Evolutionary conservation across 2,797 vertebrate species (phyloP).

Genomic region (Sebastiscus tertius): DNA sequence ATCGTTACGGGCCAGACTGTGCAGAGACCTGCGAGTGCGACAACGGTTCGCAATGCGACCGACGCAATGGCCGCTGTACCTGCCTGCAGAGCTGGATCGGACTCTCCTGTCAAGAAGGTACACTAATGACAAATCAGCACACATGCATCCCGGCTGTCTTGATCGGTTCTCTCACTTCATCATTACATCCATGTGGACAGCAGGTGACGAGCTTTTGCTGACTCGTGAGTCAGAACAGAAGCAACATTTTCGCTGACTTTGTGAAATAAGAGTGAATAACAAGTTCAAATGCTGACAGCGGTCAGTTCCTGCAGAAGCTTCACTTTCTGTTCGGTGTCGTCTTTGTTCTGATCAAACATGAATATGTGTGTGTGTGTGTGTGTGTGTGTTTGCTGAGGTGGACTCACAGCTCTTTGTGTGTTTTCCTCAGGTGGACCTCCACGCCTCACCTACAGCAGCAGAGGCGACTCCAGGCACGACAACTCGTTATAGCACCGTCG

Average conservation of each 20-base stretch:
- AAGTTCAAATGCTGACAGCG: slow-evolving; percentile 53
- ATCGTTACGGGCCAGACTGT: slow-evolving; percentile 88
- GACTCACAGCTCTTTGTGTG: slow-evolving; percentile 37
- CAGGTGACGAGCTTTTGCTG: slow-evolving; percentile 21
- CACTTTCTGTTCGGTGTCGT: slow-evolving; percentile 12
- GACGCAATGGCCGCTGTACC: slow-evolving; percentile 85
- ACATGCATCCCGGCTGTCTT: background rate
- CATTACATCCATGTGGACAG: background rate
- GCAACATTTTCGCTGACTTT: slow-evolving; percentile 50
- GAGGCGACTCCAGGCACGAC: slow-evolving; percentile 39
- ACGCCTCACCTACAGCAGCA: slow-evolving; percentile 38
- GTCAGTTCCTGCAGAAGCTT: slow-evolving; percentile 27
- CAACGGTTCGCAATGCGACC: slow-evolving; percentile 82
- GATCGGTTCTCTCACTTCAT: background rate
- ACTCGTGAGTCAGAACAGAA: slow-evolving; percentile 14
- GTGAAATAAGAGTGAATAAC: slow-evolving; percentile 51
- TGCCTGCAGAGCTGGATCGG: slow-evolving; percentile 86
- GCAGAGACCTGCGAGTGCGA: slow-evolving; percentile 85
- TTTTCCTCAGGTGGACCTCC: slow-evolving; percentile 72
- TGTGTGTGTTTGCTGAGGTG: slow-evolving; percentile 60
- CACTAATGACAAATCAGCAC: background rate
- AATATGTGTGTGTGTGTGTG: no score
- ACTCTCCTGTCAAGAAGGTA: slow-evolving; percentile 88
- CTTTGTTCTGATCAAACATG: slow-evolving; percentile 32
- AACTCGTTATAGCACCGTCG: slow-evolving; percentile 71